Evolutionary conservation across 2,888 invertebrate genomes (phyloP).

Genomic region (Shargacucullia verbasci): DNA sequence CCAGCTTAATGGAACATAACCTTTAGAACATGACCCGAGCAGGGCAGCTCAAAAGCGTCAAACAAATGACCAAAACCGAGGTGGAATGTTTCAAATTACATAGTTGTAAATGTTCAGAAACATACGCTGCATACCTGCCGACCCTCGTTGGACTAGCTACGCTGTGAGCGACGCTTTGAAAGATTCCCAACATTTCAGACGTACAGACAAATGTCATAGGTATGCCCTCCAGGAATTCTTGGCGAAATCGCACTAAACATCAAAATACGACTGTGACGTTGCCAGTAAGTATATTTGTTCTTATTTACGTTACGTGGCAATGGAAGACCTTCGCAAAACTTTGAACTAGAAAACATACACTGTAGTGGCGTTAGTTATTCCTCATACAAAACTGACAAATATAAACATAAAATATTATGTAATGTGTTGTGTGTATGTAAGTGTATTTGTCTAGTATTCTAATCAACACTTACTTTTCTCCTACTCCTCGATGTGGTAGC

Average conservation of each 20-base stretch:
- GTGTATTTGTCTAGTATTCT: no score
- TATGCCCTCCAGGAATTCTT: constrained; percentile 41
- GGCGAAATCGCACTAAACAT: constrained; percentile 37
- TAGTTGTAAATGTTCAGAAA: constrained; percentile 66
- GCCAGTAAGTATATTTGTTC: constrained; percentile 31
- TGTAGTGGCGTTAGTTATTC: neutral
- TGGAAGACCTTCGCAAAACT: constrained; percentile 25
- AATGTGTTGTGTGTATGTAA: no score
- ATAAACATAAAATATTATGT: no score
- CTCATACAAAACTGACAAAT: neutral
- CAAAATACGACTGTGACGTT: constrained; percentile 43
- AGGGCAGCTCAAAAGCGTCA: constrained; percentile 37
- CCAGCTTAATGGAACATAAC: constrained; percentile 5
- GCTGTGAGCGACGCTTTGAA: constrained; percentile 62
- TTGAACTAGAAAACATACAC: constrained; percentile 24
- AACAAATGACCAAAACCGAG: constrained; percentile 57
- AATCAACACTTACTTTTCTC: constrained; percentile 67
- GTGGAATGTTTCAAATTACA: constrained; percentile 63
- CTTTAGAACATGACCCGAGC: constrained; percentile 19
- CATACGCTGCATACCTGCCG: constrained; percentile 60
- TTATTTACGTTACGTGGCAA: constrained; percentile 31
- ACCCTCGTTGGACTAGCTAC: constrained; percentile 40
- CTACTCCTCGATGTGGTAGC: constrained; percentile 69
- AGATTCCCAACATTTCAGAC: constrained; percentile 70
- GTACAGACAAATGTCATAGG: constrained; percentile 48